Evolutionary conservation across 2,888 invertebrate species (phyloP).

Genomic region (Drosophila prolongata): DNA sequence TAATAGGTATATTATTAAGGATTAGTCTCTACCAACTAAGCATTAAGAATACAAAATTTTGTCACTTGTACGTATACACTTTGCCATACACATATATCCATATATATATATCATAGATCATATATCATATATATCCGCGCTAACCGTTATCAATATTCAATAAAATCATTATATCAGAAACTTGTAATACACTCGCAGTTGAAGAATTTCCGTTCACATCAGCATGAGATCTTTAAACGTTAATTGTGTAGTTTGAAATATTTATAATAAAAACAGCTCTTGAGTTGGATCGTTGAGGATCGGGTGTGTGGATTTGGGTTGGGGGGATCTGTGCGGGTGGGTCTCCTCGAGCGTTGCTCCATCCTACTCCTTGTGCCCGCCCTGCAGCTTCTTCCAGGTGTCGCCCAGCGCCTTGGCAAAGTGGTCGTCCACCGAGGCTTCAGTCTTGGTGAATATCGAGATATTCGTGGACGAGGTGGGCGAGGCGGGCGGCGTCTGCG

Average conservation of each 20-base stretch:
- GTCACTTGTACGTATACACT: conserved; percentile 79
- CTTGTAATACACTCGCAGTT: conserved; percentile 77
- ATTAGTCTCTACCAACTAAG: conserved; percentile 69
- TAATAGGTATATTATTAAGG: conserved; percentile 65
- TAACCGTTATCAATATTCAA: conserved; percentile 55
- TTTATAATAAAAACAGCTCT: conserved; percentile 69
- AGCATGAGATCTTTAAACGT: conserved; percentile 73
- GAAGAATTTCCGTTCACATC: conserved; percentile 74
- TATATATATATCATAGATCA: conserved; percentile 11
- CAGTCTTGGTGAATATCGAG: conserved; percentile 74
- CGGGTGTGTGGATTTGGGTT: not conserved
- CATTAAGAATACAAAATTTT: conserved; percentile 73
- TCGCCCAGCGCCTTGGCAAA: conserved; percentile 95
- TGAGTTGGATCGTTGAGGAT: conserved; percentile 54
- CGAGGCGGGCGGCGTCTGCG: conserved; percentile 75
- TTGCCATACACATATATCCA: conserved; percentile 55
- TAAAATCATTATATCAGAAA: conserved; percentile 72
- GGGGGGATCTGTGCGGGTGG: conserved; percentile 5
- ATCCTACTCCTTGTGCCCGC: conserved; percentile 85
- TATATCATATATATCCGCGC: conserved; percentile 33
- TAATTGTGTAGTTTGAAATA: conserved; percentile 72
- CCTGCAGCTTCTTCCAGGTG: conserved; percentile 91
- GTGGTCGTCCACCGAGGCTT: conserved; percentile 92
- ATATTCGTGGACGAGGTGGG: conserved; percentile 74
- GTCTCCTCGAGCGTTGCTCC: not conserved